A percentile compares a stretch with the other conserved stretches of the same genome.
These are phyloP conservation scores for Miltochrista miniata DNA, from an alignment of 2,888 invertebrate genomes.

Conservation along the genomic window DNA sequence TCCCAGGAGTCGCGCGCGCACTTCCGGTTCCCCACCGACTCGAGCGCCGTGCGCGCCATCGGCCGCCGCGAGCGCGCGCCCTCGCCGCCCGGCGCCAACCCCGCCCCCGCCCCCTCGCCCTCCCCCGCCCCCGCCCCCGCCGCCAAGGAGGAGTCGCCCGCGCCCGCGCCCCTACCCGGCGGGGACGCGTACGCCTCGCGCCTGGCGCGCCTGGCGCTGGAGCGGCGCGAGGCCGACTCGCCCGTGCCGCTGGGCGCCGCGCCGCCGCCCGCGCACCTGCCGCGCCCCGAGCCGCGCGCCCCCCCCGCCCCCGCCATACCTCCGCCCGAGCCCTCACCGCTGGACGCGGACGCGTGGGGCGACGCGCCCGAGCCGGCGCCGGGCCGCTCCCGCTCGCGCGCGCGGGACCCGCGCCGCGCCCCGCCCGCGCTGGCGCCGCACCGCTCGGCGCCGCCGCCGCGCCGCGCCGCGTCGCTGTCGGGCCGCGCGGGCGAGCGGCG, in stretches of 20 bases:
- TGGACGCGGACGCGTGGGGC: constrained; percentile 39
- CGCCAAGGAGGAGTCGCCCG: too few relatives aligned
- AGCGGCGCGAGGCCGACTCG: constrained; percentile 72
- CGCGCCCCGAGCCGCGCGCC: constrained; percentile 49
- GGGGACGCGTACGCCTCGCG: constrained; percentile 56
- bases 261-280: constrained; percentile 53
- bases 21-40: constrained; percentile 82
- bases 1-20: constrained; percentile 23
- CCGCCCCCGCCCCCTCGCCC: constrained; percentile 53
- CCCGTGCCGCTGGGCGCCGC: constrained; percentile 72
- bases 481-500: constrained; percentile 32
- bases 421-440: constrained; percentile 31
- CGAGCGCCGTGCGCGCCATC: constrained; percentile 87
- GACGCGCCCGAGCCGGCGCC: constrained; percentile 20
- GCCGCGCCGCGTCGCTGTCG: constrained; percentile 29
- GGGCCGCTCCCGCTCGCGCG: constrained; percentile 26
- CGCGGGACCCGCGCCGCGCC: constrained; percentile 29
- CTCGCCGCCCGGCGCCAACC: constrained; percentile 81
- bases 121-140: too few relatives aligned
- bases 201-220: constrained; percentile 77
- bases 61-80: constrained; percentile 88
- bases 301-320: constrained; percentile 49
- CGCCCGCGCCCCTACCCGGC: too few relatives aligned
- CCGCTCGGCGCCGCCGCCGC: constrained; percentile 10
- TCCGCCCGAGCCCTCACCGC: constrained; percentile 46